These are phyloP conservation scores for Ifrita kowaldi DNA, from an alignment of 2,113 vertebrate species.

Conservation along the genomic window DNA sequence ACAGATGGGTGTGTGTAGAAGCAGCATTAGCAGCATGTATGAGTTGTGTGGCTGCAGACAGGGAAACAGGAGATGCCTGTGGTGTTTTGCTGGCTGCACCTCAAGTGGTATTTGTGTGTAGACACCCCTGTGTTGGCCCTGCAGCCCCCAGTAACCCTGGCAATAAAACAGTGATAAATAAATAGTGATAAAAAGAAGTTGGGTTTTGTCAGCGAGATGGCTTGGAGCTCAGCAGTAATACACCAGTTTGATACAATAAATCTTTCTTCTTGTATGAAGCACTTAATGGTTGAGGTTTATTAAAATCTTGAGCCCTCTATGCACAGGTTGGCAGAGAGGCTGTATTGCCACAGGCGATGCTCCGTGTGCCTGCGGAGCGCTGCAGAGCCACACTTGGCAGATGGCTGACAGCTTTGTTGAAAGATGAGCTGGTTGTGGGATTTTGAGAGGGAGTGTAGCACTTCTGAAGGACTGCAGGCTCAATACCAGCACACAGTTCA, in stretches of 20 bases:
- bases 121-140: neutral
- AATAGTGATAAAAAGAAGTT: neutral
- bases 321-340: neutral
- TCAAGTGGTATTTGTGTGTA: neutral
- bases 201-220: neutral
- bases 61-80: neutral
- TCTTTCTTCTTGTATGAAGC: neutral
- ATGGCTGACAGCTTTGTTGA: conserved; percentile 6
- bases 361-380: neutral
- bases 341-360: neutral
- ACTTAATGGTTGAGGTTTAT: neutral
- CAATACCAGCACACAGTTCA: neutral
- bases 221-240: neutral
- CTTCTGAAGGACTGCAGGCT: neutral
- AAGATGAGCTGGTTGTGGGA: neutral
- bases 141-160: neutral
- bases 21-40: neutral
- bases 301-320: neutral
- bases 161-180: neutral
- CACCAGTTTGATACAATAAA: neutral
- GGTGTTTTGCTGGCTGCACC: neutral
- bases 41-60: neutral
- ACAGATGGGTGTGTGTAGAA: neutral
- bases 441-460: neutral
- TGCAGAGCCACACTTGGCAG: conserved; percentile 21